These are phyloP conservation scores for Trissoscelio sp. DNA, from an alignment of 2,888 invertebrate species.

Conservation along the genomic window DNA sequence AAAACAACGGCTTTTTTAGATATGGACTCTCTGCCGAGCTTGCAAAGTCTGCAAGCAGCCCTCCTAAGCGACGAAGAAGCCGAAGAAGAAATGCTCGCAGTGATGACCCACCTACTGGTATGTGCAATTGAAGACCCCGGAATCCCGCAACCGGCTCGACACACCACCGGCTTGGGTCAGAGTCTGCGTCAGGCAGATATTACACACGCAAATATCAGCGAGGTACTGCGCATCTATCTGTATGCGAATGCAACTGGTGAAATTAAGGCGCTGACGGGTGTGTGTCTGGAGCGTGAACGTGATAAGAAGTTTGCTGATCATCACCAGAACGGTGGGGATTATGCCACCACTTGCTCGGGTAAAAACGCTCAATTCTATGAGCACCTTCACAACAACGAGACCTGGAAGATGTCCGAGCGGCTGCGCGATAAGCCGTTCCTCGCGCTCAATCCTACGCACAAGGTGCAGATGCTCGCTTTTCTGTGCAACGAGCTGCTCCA, in stretches of 20 bases:
- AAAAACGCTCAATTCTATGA: constrained; percentile 93
- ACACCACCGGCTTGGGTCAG: constrained; percentile 95
- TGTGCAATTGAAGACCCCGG: constrained; percentile 97
- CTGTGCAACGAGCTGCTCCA: constrained; percentile 97
- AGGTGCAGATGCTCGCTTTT: constrained; percentile 94
- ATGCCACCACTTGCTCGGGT: constrained; percentile 87
- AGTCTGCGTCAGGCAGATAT: constrained; percentile 95
- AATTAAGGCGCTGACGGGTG: constrained; percentile 90
- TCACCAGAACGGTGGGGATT: constrained; percentile 90
- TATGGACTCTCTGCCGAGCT: constrained; percentile 93
- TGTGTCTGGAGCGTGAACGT: constrained; percentile 92
- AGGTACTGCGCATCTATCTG: constrained; percentile 95
- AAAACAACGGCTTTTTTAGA: constrained; percentile 84
- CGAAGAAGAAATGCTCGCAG: constrained; percentile 93
- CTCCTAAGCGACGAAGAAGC: constrained; percentile 91
- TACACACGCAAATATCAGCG: constrained; percentile 95
- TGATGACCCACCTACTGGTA: constrained; percentile 94
- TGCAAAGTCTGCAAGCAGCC: constrained; percentile 94
- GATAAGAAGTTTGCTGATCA: constrained; percentile 93
- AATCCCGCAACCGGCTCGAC: constrained; percentile 94
- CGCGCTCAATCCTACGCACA: constrained; percentile 92
- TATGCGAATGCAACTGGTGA: constrained; percentile 95
- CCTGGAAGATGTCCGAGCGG: constrained; percentile 91
- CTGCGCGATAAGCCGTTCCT: constrained; percentile 94
- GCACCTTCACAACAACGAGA: constrained; percentile 89